Evolutionary conservation across 2,113 vertebrate species (phyloP).

Genomic region (Rhea americana): DNA sequence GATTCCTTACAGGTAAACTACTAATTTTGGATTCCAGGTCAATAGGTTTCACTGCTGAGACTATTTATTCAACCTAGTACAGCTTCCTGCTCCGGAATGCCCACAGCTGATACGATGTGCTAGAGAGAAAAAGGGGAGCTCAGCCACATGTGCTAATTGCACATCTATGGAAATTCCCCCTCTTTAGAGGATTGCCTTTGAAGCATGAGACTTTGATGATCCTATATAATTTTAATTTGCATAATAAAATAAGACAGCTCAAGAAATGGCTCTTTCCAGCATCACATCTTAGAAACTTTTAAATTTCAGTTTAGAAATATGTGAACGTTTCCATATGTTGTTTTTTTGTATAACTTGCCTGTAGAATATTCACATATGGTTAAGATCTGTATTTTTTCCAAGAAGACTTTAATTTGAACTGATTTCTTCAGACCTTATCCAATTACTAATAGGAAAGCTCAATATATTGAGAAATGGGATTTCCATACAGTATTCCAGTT

Average conservation of each 20-base stretch:
- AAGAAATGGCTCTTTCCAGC: background rate
- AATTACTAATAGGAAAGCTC: background rate
- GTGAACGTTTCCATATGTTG: background rate
- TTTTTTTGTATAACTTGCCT: background rate
- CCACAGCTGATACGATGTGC: background rate
- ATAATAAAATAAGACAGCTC: background rate
- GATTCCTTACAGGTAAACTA: background rate
- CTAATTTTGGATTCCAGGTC: background rate
- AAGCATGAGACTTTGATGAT: background rate
- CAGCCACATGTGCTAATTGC: accelerated
- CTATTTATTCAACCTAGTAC: background rate
- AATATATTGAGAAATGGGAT: background rate
- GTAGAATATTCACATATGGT: background rate
- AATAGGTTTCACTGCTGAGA: background rate
- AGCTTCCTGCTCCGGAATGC: background rate
- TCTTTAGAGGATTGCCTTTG: background rate
- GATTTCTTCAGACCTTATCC: background rate
- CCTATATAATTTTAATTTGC: background rate
- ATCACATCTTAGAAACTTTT: background rate
- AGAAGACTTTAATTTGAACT: background rate
- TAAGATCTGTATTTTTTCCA: background rate
- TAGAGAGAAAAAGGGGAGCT: background rate
- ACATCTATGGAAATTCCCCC: background rate
- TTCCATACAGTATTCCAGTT: background rate
- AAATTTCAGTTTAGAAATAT: background rate